phyloP scores from a whole-genome alignment of 2,888 invertebrate species.

The Spilarctia lutea region DNA sequence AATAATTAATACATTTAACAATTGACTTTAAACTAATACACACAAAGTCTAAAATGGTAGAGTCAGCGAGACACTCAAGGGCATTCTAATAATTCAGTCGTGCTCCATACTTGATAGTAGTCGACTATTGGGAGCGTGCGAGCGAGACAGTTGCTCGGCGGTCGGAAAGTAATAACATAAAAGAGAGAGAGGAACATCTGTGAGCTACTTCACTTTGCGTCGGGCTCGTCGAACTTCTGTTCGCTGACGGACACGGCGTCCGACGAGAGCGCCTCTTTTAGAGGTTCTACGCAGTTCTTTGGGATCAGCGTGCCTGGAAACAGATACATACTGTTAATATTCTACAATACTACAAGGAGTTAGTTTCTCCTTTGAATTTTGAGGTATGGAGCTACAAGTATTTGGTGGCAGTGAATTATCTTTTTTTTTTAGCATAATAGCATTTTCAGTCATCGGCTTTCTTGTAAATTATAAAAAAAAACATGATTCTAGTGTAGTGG shows the following conservation, averaged over 20 bases:
- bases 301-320: constrained; percentile 93
- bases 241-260: constrained; percentile 94
- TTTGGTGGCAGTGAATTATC: too few species aligned
- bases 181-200: constrained; percentile 58
- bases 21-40: constrained; percentile 1
- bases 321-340: background rate
- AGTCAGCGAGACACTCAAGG: constrained; percentile 18
- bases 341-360: background rate
- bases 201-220: constrained; percentile 65
- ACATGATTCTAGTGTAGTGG: too few species aligned
- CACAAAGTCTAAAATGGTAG: constrained; percentile 3
- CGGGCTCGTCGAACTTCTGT: constrained; percentile 84
- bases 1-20: constrained; percentile 5
- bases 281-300: constrained; percentile 93
- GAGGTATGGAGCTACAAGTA: too few species aligned
- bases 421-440: too few species aligned
- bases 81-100: constrained; percentile 45
- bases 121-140: constrained; percentile 19
- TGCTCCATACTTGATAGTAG: constrained; percentile 30
- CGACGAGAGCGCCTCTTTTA: constrained; percentile 91
- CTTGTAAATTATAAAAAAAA: too few species aligned
- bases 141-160: constrained; percentile 10
- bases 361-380: too few species aligned
- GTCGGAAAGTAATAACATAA: constrained; percentile 36
- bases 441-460: too few species aligned